Conservation (phyloP, 1,140 invertebrate genomes). For the Neuroterus valhalla region DNA sequence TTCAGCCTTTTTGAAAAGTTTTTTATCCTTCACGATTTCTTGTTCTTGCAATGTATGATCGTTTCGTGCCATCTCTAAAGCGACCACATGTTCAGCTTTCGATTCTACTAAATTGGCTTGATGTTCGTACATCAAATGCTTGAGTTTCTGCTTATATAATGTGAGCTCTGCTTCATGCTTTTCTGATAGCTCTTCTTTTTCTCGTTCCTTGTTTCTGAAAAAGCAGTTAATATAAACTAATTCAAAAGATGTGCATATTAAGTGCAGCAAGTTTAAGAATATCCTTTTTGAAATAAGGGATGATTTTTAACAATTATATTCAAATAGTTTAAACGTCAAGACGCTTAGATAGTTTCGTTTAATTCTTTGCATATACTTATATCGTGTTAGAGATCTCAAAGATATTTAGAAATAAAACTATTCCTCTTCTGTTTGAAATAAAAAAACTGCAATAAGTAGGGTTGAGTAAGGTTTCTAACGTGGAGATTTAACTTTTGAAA, state of each 20-base stretch:
- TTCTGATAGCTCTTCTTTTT: conserved; percentile 90
- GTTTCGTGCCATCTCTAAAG: conserved; percentile 84
- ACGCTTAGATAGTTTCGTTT: too few species aligned
- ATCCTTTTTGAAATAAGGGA: too few species aligned
- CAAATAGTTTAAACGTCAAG: too few species aligned
- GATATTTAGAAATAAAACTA: too few species aligned
- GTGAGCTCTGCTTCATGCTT: conserved; percentile 91
- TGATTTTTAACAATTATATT: too few species aligned
- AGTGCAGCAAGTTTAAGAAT: too few species aligned
- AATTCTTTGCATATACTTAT: too few species aligned
- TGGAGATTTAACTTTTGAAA: too few species aligned
- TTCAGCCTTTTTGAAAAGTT: conserved; percentile 82
- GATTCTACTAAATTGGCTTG: conserved; percentile 87
- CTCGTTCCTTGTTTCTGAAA: conserved; percentile 87
- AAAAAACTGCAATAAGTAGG: too few species aligned
- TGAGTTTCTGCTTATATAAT: conserved; percentile 94
- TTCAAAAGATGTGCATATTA: background rate
- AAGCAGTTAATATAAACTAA: background rate
- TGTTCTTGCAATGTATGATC: conserved; percentile 84
- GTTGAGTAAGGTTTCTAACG: too few species aligned
- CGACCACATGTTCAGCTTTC: conserved; percentile 85
- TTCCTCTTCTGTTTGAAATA: too few species aligned
- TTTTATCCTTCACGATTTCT: conserved; percentile 87
- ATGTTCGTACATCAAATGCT: conserved; percentile 94
- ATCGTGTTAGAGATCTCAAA: too few species aligned